A percentile compares a stretch with the other conserved stretches of the same genome.
phyloP scores from a whole-genome alignment of 2,888 invertebrate species.

The Glyphotaelius pellucidus region DNA sequence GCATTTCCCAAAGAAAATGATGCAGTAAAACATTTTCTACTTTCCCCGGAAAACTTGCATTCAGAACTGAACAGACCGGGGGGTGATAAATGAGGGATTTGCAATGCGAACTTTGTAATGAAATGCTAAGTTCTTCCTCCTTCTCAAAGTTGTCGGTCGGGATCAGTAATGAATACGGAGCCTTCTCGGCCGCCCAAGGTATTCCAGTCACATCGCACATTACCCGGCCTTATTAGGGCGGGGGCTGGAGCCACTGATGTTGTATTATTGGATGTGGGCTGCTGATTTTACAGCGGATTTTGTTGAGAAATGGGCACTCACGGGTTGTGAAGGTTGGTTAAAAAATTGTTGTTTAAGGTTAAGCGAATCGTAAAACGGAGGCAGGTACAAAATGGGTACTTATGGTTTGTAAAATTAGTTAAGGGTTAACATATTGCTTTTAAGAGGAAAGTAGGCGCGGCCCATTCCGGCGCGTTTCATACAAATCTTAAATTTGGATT shows the following conservation, averaged over 20 bases:
- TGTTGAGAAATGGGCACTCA: not conserved
- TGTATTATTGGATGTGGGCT: not conserved
- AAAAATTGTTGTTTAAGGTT: not conserved
- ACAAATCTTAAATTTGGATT: no score
- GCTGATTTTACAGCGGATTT: conserved; percentile 27
- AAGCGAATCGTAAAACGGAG: not conserved
- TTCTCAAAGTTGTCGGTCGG: conserved; percentile 17
- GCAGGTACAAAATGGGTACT: not conserved
- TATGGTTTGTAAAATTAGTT: not conserved
- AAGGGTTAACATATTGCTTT: not conserved
- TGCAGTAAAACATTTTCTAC: not conserved
- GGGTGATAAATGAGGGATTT: conserved; percentile 59
- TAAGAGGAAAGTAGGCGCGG: no score
- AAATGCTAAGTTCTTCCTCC: conserved; percentile 63
- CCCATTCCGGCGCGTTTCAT: no score
- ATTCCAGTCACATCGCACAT: conserved; percentile 40
- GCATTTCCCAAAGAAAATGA: conserved; percentile 18
- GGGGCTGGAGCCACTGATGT: conserved; percentile 12
- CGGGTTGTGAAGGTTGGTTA: not conserved
- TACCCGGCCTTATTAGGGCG: conserved; percentile 24
- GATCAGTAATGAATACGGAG: conserved; percentile 6
- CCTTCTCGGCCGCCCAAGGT: not conserved
- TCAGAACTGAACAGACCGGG: conserved; percentile 12
- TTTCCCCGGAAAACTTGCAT: conserved; percentile 9
- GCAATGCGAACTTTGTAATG: conserved; percentile 62